Conservation (phyloP, 2,113 vertebrate species). For the Muscicapa adusta region DNA sequence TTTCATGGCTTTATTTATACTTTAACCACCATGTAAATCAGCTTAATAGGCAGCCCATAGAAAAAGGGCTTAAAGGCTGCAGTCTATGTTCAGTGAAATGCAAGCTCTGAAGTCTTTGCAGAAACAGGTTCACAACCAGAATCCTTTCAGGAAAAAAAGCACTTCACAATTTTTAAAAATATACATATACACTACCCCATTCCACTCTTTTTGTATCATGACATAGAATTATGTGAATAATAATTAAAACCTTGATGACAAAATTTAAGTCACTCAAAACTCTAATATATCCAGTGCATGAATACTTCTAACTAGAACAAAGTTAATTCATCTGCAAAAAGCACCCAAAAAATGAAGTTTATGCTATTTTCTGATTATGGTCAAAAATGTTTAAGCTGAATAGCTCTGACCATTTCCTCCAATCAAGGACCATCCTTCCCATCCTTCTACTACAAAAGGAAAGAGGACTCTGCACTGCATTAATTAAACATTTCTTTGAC, state of each 20-base stretch:
- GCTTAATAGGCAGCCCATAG: background rate
- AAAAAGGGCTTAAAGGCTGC: background rate
- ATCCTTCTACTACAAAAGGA: background rate
- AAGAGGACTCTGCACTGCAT: background rate
- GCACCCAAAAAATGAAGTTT: fast-evolving
- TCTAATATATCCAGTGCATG: fast-evolving
- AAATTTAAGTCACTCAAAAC: background rate
- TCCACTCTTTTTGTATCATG: background rate
- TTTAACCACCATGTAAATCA: background rate
- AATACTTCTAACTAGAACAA: background rate
- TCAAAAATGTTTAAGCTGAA: background rate
- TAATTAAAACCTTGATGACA: background rate
- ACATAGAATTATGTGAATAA: background rate
- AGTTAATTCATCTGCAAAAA: background rate
- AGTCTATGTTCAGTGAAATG: background rate
- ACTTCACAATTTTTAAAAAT: background rate
- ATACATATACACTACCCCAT: background rate
- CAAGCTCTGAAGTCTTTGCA: background rate
- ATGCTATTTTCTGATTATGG: background rate
- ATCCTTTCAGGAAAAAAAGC: background rate
- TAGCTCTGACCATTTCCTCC: background rate
- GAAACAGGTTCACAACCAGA: background rate
- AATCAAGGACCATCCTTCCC: background rate
- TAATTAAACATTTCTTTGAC: background rate
- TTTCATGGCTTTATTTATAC: background rate